Conservation (phyloP, 2,797 vertebrate species). For the Kryptopterus vitreolus region DNA sequence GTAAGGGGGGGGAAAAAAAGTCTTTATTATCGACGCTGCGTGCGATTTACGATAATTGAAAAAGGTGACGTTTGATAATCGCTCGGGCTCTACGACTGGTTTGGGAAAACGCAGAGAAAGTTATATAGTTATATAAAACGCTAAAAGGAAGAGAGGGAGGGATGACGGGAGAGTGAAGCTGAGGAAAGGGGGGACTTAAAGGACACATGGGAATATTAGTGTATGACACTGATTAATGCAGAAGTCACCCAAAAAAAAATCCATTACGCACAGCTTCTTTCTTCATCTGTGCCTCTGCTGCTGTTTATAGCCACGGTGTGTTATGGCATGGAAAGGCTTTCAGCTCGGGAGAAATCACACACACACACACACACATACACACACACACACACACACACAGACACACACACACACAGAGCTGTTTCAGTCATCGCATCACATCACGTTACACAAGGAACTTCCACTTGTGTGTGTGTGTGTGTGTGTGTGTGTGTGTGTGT, state of each 20-base stretch:
- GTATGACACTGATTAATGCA: slow-evolving; percentile 26
- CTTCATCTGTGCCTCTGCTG: slow-evolving; percentile 7
- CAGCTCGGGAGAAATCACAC: neutral
- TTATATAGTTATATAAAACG: neutral
- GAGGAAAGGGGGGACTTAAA: neutral
- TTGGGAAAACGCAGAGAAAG: slow-evolving; percentile 11
- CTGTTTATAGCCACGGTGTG: slow-evolving; percentile 18
- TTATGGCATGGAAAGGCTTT: neutral
- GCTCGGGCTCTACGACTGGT: neutral
- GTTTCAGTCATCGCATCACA: slow-evolving; percentile 1
- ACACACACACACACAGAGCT: neutral
- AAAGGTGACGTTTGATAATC: neutral
- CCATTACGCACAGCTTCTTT: slow-evolving; percentile 24
- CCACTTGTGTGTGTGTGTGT: neutral
- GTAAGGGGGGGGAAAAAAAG: no score
- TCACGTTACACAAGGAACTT: neutral
- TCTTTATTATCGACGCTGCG: no score
- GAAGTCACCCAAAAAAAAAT: slow-evolving; percentile 19
- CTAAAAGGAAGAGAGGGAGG: neutral
- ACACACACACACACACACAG: neutral
- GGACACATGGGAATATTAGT: slow-evolving; percentile 1
- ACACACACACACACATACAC: neutral
- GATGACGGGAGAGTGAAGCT: neutral
- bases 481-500: slow-evolving; percentile 11
- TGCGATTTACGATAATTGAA: neutral